These are phyloP conservation scores for Gonioctena quinquepunctata DNA, from an alignment of 1,140 invertebrate species.

Conservation along the genomic window DNA sequence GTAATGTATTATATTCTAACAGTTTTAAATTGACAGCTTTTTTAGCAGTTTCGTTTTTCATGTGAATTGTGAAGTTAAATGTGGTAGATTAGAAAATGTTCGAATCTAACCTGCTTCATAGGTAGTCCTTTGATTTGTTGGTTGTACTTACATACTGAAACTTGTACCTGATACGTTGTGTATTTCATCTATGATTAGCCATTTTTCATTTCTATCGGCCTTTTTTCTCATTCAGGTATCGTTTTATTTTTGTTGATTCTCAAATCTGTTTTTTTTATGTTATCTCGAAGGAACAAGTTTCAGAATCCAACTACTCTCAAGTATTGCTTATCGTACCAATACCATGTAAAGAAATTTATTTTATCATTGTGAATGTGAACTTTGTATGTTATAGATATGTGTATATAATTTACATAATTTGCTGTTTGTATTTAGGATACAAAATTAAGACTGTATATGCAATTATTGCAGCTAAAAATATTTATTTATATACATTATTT, in stretches of 20 bases:
- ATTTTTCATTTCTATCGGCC: too few species aligned
- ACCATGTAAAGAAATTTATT: slow-evolving; percentile 35
- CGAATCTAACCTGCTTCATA: slow-evolving; percentile 29
- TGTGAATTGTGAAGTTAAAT: slow-evolving; percentile 18
- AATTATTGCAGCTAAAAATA: slow-evolving; percentile 44
- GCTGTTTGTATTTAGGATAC: slow-evolving; percentile 41
- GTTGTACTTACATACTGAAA: slow-evolving; percentile 21
- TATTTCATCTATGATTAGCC: too few species aligned
- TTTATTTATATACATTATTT: slow-evolving; percentile 42
- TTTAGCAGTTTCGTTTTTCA: background rate
- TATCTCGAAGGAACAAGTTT: background rate
- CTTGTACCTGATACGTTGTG: background rate
- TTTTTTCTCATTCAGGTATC: too few species aligned
- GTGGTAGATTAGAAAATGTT: slow-evolving; percentile 22
- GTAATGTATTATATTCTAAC: background rate
- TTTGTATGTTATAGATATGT: slow-evolving; percentile 38
- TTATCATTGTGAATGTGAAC: slow-evolving; percentile 41
- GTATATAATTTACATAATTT: slow-evolving; percentile 42
- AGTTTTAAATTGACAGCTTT: background rate
- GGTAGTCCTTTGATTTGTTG: slow-evolving; percentile 38
- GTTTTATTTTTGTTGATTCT: too few species aligned
- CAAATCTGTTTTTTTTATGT: too few species aligned
- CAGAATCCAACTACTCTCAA: background rate
- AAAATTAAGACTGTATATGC: slow-evolving; percentile 51
- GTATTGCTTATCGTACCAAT: slow-evolving; percentile 37